phyloP scores from a whole-genome alignment of 2,113 vertebrate species.

The Coryphaenoides rupestris region DNA sequence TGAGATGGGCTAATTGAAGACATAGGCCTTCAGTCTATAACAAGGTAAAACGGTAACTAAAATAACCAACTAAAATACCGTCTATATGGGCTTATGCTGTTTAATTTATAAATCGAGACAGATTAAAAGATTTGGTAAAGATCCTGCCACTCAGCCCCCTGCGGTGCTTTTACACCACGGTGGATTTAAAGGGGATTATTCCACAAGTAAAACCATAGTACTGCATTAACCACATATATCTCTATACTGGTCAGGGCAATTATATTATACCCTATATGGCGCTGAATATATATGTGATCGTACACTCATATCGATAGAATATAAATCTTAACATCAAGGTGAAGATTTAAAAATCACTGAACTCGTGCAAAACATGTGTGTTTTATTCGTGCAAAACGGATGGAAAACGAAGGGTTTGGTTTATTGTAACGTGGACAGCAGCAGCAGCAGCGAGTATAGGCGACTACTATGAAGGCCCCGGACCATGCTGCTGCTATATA shows the following conservation, averaged over 20 bases:
- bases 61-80: conserved; percentile 6
- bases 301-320: too few relatives aligned
- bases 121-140: conserved; percentile 70
- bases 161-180: conserved; percentile 29
- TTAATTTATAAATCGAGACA: conserved; percentile 62
- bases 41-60: conserved; percentile 5
- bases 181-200: conserved; percentile 66
- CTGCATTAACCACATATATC: conserved; percentile 13
- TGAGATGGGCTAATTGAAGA: too few relatives aligned
- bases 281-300: not conserved
- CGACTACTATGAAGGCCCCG: not conserved
- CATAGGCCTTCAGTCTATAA: too few relatives aligned
- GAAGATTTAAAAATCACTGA: too few relatives aligned
- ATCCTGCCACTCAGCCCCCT: conserved; percentile 64
- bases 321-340: too few relatives aligned
- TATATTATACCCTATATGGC: conserved; percentile 15
- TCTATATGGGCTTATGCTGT: conserved; percentile 46
- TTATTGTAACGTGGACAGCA: not conserved
- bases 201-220: conserved; percentile 44
- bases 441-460: not conserved
- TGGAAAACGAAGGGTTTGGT: not conserved
- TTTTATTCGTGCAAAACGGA: too few relatives aligned
- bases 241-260: conserved; percentile 31
- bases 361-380: too few relatives aligned
- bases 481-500: not conserved